These are phyloP conservation scores for Rhinoraja longicauda DNA, from an alignment of 2,797 vertebrate species.

Conservation along the genomic window DNA sequence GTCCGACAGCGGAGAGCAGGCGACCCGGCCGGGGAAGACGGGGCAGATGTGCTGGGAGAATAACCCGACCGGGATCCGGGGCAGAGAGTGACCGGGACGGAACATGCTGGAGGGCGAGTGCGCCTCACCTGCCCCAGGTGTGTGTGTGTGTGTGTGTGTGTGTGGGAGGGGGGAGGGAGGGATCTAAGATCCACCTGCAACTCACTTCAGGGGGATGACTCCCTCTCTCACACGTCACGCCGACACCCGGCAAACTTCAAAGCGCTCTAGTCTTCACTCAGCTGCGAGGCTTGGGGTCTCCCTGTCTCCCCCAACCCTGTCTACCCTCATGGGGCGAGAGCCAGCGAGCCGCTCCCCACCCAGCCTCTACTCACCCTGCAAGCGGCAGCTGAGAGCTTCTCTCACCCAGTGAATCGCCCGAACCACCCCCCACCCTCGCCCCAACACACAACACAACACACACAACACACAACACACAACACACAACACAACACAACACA, in stretches of 20 bases:
- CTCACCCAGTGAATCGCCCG: neutral
- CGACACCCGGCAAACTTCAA: no score
- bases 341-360: no score
- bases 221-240: no score
- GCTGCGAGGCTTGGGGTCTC: constrained; percentile 17
- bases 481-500: no score
- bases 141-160: neutral
- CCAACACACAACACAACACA: no score
- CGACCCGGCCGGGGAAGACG: constrained; percentile 57
- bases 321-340: no score
- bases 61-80: constrained; percentile 60
- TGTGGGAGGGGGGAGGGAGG: neutral
- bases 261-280: constrained; percentile 45
- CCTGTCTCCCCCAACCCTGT: no score
- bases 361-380: no score
- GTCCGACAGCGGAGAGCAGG: constrained; percentile 45
- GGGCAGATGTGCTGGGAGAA: constrained; percentile 66
- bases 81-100: constrained; percentile 59
- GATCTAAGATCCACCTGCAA: constrained; percentile 8
- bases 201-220: neutral
- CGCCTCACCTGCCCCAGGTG: constrained; percentile 34
- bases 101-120: constrained; percentile 58
- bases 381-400: no score
- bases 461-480: no score
- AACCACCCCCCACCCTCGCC: no score